Evolutionary conservation across 2,888 invertebrate genomes (phyloP), one percentile per base, ranked within the genome.

Genomic region (Pomacea canaliculata): DNA sequence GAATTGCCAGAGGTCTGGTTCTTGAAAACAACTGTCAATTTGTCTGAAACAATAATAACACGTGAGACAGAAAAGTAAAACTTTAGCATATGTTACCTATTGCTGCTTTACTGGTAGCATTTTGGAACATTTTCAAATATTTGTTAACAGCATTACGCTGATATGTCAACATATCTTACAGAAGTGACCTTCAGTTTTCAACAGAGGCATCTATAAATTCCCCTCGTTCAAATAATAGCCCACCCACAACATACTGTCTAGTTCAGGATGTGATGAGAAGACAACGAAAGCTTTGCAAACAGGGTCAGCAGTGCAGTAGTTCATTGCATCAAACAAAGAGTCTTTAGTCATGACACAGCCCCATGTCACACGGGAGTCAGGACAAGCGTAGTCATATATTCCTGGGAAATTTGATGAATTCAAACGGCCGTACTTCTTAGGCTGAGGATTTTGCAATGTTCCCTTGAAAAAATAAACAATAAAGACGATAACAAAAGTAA

Each of bases 21-120:
- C 78, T 89, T 89, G 77, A 85, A 80, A 5, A 87, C 84, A 60
- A 86, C 83, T 13, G 87, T 89, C 84, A 88, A 84, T 67, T 84
- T 56, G 62, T 79, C 89, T 89, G 79, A 19, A 70, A 70, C 48
- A 70, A 19, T 4, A 27, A 8, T 37, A 5, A 56, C 8, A 56
- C 3, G 51, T 2, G 8, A 56, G 12, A 13, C 51, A 13, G 51
- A 56, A 56, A 56, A 16, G 51, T 16, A 56, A 56, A 16, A 16
- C 51, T 56, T 56, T 56, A 56, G 51, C 51, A 56, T 8, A 56
- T 8, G 37, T 37, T 37, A 56, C 10, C 51, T 56, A 16, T 16
- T 56, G 7, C 51, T 56, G 51, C 51, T 56, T 56, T 37, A 37
- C 37, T 37, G 1, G 16, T 16, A 56, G 51, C 51, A 56, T 56